Conservation (phyloP, 2,113 vertebrate genomes). For the Chloropsis hardwickii region DNA sequence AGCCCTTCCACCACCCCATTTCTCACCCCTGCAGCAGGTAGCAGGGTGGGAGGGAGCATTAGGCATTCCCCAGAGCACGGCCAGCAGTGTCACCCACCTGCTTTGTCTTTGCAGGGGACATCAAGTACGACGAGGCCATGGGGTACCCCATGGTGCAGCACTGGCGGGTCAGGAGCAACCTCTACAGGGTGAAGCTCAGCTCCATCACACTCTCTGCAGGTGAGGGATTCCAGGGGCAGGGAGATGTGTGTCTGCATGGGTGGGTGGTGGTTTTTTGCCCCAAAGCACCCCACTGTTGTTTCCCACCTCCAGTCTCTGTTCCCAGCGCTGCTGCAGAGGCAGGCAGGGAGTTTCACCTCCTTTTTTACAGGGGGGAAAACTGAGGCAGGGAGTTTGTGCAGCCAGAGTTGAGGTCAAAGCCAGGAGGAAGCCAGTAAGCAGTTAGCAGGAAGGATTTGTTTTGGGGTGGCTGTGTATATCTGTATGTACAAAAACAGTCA, state of each 20-base stretch:
- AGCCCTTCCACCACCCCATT: rapidly evolving
- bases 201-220: slow-evolving; percentile 94
- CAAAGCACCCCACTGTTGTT: not conserved
- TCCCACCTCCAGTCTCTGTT: not conserved
- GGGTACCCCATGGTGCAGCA: slow-evolving; percentile 98
- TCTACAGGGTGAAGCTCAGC: slow-evolving; percentile 95
- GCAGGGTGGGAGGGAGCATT: rapidly evolving
- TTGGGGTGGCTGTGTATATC: not conserved
- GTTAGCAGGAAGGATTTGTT: rapidly evolving
- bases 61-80: rapidly evolving
- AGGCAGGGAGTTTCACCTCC: not conserved
- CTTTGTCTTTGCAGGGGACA: slow-evolving; percentile 76
- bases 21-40: rapidly evolving
- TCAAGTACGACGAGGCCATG: slow-evolving; percentile 90
- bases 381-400: not conserved
- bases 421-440: not conserved
- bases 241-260: rapidly evolving
- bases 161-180: slow-evolving; percentile 94
- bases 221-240: slow-evolving; percentile 50
- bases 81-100: not conserved
- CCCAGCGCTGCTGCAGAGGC: rapidly evolving
- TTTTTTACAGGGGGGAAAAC: not conserved
- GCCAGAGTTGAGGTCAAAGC: not conserved
- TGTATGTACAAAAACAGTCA: not conserved
- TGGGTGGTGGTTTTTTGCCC: not conserved